A percentile compares a stretch with the other conserved stretches of the same genome.
Evolutionary conservation across 2,888 invertebrate genomes (phyloP).

Genomic region (Drosophila algonquin): DNA sequence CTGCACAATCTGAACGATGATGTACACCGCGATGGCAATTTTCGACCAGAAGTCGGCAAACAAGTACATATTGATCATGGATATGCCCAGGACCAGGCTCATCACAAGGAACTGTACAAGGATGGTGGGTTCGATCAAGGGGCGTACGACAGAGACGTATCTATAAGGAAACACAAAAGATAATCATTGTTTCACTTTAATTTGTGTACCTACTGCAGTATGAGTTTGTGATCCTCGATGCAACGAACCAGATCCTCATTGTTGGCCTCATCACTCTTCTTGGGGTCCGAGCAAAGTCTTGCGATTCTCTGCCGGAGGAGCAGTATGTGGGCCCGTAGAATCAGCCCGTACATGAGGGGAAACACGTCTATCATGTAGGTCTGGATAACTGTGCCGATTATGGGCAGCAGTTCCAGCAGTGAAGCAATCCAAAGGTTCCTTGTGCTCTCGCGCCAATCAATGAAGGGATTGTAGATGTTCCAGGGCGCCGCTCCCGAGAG

Average conservation of each 20-base stretch:
- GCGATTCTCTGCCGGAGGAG: conserved; percentile 12
- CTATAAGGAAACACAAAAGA: background rate
- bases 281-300: conserved; percentile 21
- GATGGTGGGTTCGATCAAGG: conserved; percentile 22
- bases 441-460: conserved; percentile 40
- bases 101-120: conserved; percentile 41
- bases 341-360: conserved; percentile 23
- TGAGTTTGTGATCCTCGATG: conserved; percentile 32
- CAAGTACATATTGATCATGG: conserved; percentile 29
- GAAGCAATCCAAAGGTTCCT: conserved; percentile 32
- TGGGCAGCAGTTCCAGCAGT: conserved; percentile 21
- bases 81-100: conserved; percentile 29
- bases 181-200: too few species aligned
- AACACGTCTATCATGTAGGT: conserved; percentile 39
- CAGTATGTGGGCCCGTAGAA: conserved; percentile 17
- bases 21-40: conserved; percentile 6
- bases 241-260: conserved; percentile 21
- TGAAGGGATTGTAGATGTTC: conserved; percentile 48
- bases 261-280: background rate
- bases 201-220: conserved; percentile 30
- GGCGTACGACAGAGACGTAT: conserved; percentile 20
- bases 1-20: conserved; percentile 12
- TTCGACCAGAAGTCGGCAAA: conserved; percentile 24
- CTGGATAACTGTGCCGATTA: conserved; percentile 11
- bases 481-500: conserved; percentile 29